Percentiles rank a stretch among this genome's conserved stretches.
phyloP scores from a whole-genome alignment of 2,888 invertebrate genomes.

The Drosophila flavopinicola region DNA sequence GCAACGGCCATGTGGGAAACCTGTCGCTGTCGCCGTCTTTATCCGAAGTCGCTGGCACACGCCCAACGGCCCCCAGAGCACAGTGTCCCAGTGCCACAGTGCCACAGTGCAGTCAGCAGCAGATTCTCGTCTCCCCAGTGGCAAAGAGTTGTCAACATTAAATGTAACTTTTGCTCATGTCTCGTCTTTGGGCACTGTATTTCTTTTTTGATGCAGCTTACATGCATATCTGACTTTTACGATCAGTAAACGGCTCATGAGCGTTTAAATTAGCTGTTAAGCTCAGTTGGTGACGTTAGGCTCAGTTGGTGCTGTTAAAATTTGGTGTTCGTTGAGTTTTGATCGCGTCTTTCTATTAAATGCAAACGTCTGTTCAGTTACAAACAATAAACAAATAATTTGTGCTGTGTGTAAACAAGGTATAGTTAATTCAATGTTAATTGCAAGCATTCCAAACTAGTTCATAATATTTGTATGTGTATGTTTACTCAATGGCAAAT shows the following conservation, averaged over 20 bases:
- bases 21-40: constrained; percentile 46
- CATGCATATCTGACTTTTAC: too few species aligned
- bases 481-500: not conserved
- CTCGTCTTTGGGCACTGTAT: not conserved
- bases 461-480: not conserved
- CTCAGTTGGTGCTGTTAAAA: too few species aligned
- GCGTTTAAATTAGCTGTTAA: too few species aligned
- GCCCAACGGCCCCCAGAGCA: constrained; percentile 56
- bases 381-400: constrained; percentile 9
- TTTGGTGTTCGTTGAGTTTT: too few species aligned
- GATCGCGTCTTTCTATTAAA: not conserved
- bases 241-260: too few species aligned
- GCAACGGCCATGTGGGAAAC: constrained; percentile 69
- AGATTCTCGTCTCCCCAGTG: constrained; percentile 15
- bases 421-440: constrained; percentile 9
- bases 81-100: constrained; percentile 37
- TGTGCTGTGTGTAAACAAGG: not conserved
- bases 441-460: not conserved
- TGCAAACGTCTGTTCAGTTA: not conserved
- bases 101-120: constrained; percentile 18
- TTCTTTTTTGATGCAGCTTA: too few species aligned
- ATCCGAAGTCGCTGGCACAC: constrained; percentile 47
- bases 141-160: constrained; percentile 18
- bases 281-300: too few species aligned
- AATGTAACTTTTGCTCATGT: constrained; percentile 3